Conservation (phyloP, 2,888 invertebrate species). For the Epistrophe eligans region DNA sequence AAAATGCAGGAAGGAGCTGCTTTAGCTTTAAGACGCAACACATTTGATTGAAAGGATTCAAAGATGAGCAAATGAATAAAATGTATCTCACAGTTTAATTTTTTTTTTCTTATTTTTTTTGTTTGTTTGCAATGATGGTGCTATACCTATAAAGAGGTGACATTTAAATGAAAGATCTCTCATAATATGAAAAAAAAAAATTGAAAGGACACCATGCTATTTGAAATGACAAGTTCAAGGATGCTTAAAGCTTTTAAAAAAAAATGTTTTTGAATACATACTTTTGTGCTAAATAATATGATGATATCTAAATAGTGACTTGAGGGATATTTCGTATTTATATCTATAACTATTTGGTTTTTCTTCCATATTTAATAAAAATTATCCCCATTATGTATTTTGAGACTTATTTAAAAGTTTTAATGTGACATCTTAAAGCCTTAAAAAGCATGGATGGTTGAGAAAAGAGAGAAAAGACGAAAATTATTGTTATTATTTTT, state of each 20-base stretch:
- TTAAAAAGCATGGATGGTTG: neutral
- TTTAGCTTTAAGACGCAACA: constrained; percentile 21
- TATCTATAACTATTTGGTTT: neutral
- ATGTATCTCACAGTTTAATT: no score
- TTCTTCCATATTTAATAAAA: neutral
- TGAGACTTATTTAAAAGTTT: neutral
- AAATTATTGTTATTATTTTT: neutral
- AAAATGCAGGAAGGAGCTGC: constrained; percentile 36
- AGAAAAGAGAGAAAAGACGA: neutral
- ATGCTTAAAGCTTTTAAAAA: constrained; percentile 14
- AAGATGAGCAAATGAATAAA: constrained; percentile 11
- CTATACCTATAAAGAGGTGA: constrained; percentile 3
- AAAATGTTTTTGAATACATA: neutral
- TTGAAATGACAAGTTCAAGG: constrained; percentile 39
- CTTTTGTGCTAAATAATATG: neutral
- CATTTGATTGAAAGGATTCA: constrained; percentile 37
- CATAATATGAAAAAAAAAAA: neutral
- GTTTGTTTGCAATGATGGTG: neutral
- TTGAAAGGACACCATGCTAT: constrained; percentile 8
- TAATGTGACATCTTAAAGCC: neutral
- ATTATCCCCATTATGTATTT: neutral
- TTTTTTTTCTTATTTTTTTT: no score
- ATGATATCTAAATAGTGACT: constrained; percentile 1
- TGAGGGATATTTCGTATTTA: constrained; percentile 5
- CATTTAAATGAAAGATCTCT: constrained; percentile 30